Conservation (phyloP, 1,140 invertebrate species). For the Drosophila takahashii region DNA sequence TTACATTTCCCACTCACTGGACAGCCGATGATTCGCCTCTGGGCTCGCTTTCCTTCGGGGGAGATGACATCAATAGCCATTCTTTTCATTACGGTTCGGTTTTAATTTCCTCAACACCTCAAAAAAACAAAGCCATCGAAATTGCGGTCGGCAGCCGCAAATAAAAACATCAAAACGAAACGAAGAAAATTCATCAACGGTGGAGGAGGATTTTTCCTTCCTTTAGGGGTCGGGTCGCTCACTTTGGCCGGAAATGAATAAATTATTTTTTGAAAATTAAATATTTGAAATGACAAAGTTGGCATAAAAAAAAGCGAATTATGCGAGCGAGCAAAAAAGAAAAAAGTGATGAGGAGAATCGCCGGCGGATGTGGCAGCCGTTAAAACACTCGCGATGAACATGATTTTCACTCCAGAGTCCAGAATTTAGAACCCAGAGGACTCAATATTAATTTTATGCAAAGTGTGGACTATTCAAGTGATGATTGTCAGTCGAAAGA, state of each 20-base stretch:
- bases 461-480: conserved; percentile 62
- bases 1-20: conserved; percentile 59
- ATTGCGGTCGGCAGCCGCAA: conserved; percentile 52
- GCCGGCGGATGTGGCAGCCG: conserved; percentile 70
- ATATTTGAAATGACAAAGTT: conserved; percentile 81
- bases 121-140: conserved; percentile 58
- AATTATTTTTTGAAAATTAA: conserved; percentile 81
- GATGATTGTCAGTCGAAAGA: conserved; percentile 53
- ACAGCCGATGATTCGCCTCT: conserved; percentile 2
- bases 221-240: background rate
- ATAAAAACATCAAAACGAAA: conserved; percentile 25
- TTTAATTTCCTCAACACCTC: conserved; percentile 54
- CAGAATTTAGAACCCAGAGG: conserved; percentile 27
- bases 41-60: background rate
- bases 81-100: conserved; percentile 77
- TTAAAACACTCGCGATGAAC: conserved; percentile 81
- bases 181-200: conserved; percentile 53
- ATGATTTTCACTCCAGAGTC: background rate
- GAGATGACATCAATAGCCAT: conserved; percentile 69
- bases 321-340: conserved; percentile 42
- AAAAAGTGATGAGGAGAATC: conserved; percentile 3
- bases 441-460: conserved; percentile 78
- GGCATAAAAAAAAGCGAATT: conserved; percentile 73
- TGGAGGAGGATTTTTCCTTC: background rate
- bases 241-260: conserved; percentile 71